Percentiles rank a stretch among this genome's conserved stretches.
These are phyloP conservation scores for Silvanus unidentatus DNA, from an alignment of 2,888 invertebrate species.

Conservation along the genomic window DNA sequence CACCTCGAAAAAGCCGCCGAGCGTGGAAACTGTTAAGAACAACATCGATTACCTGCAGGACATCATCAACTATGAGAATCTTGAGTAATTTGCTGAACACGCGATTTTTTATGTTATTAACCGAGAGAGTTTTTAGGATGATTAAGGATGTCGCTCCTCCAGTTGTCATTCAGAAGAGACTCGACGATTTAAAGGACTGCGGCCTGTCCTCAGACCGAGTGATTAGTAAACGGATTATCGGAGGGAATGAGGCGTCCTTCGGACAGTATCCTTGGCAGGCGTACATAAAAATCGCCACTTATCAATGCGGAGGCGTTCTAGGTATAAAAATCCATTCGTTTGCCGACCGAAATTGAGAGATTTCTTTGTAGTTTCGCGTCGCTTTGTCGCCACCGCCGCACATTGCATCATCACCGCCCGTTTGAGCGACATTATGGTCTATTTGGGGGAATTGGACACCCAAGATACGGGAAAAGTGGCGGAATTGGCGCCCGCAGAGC, in stretches of 20 bases:
- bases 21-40: neutral
- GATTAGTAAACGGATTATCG: constrained; percentile 72
- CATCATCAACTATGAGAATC: constrained; percentile 17
- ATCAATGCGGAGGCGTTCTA: constrained; percentile 77
- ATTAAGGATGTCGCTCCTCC: constrained; percentile 21
- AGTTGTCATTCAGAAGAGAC: constrained; percentile 34
- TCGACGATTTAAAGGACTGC: constrained; percentile 50
- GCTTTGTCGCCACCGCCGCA: constrained; percentile 73
- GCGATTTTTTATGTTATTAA: no score
- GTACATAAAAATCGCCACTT: constrained; percentile 74
- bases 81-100: constrained; percentile 23
- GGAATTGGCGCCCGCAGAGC: constrained; percentile 60
- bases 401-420: constrained; percentile 76
- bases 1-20: constrained; percentile 34
- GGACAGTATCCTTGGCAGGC: constrained; percentile 84
- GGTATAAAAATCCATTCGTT: constrained; percentile 38
- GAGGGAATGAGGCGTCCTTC: constrained; percentile 69
- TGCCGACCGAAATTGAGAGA: no score
- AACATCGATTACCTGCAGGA: constrained; percentile 11
- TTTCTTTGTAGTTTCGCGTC: constrained; percentile 55
- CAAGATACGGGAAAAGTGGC: constrained; percentile 58
- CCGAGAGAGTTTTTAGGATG: no score
- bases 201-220: constrained; percentile 56
- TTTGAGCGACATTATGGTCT: constrained; percentile 67
- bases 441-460: constrained; percentile 76